A percentile compares a stretch with the other conserved stretches of the same genome.
phyloP scores from a whole-genome alignment of 2,797 vertebrate genomes.

The Hylomyscus alleni region DNA sequence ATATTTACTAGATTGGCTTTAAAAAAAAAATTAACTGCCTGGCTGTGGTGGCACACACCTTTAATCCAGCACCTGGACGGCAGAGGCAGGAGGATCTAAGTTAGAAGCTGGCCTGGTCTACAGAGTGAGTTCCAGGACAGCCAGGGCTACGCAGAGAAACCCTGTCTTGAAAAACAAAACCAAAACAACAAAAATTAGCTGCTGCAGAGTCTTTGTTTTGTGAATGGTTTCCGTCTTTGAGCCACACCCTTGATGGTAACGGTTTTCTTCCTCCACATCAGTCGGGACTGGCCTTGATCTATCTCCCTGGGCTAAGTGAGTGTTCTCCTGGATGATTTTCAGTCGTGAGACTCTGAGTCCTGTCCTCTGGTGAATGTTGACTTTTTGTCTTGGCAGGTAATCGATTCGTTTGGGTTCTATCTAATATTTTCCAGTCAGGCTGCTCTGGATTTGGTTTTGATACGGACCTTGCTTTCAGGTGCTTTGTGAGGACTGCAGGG shows the following conservation, averaged over 20 bases:
- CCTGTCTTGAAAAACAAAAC: not conserved
- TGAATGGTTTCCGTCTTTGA: rapidly evolving
- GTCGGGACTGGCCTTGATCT: not conserved
- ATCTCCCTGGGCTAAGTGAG: not conserved
- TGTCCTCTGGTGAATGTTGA: not conserved
- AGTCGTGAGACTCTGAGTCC: not conserved
- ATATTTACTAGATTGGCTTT: not conserved
- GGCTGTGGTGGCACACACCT: no score
- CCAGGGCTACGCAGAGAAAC: not conserved
- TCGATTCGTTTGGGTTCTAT: not conserved
- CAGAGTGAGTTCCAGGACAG: not conserved
- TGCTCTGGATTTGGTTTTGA: not conserved
- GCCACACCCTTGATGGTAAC: not conserved
- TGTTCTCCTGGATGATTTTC: not conserved
- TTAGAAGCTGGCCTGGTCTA: no score
- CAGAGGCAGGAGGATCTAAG: no score
- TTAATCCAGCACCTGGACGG: no score
- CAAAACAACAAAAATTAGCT: not conserved
- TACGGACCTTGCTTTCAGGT: not conserved
- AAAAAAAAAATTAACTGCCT: not conserved
- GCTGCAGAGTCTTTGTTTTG: not conserved
- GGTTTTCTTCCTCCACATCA: not conserved
- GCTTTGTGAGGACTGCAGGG: not conserved
- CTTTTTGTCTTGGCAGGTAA: not conserved
- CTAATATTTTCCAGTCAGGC: not conserved